Percentiles rank a stretch among this genome's conserved stretches.
Evolutionary conservation across 2,113 vertebrate genomes (phyloP).

Genomic region (Arenaria interpres): DNA sequence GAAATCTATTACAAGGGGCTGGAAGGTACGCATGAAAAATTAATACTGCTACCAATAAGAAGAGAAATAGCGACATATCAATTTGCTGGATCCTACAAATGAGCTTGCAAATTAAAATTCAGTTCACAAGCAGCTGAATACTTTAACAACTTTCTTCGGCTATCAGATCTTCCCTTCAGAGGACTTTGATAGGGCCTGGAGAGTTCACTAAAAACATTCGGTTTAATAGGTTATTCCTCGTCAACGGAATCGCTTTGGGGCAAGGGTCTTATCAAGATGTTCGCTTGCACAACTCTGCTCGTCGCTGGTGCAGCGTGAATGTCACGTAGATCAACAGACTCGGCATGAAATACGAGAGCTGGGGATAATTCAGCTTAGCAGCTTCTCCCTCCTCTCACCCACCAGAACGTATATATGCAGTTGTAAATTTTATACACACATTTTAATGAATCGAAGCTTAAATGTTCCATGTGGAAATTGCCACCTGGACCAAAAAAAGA

Average conservation of each 20-base stretch:
- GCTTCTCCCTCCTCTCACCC: neutral
- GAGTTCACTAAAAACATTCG: constrained; percentile 11
- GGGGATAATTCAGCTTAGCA: constrained; percentile 9
- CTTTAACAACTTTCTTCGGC: constrained; percentile 15
- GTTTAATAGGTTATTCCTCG: constrained; percentile 2
- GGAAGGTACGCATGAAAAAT: constrained; percentile 42
- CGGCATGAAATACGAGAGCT: neutral
- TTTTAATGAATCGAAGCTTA: constrained; percentile 18
- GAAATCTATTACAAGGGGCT: constrained; percentile 50
- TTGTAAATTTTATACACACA: neutral
- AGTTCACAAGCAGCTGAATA: neutral
- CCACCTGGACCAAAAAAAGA: neutral
- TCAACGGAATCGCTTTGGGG: neutral
- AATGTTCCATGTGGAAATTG: neutral
- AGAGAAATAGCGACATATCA: constrained; percentile 11
- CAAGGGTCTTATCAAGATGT: constrained; percentile 9
- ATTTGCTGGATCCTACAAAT: constrained; percentile 39
- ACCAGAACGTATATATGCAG: neutral
- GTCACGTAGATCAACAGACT: neutral
- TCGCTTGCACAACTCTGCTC: neutral
- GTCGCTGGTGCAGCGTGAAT: neutral
- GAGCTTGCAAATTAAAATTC: constrained; percentile 34
- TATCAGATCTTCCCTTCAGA: constrained; percentile 30
- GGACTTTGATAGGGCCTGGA: constrained; percentile 10
- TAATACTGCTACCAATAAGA: neutral